These are phyloP conservation scores for Clusia tigrina DNA, from an alignment of 2,888 invertebrate genomes.

Conservation along the genomic window DNA sequence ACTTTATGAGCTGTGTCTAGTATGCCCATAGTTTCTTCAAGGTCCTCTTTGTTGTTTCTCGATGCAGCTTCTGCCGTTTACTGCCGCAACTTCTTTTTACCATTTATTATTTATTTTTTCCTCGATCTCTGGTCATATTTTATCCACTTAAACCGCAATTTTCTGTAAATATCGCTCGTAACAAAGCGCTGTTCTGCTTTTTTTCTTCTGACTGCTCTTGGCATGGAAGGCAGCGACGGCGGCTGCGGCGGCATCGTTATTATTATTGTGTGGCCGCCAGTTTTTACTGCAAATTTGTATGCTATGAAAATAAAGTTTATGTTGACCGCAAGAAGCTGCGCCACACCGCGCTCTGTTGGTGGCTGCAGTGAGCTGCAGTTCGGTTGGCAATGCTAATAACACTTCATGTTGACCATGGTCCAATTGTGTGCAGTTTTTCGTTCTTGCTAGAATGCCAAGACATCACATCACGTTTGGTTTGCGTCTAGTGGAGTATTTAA, in stretches of 20 bases:
- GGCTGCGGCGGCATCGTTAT: background rate
- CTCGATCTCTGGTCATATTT: background rate
- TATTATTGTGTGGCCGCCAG: background rate
- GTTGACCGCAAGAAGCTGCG: background rate
- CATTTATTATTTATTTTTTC: too few relatives aligned
- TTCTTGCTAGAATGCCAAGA: too few relatives aligned
- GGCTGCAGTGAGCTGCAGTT: background rate
- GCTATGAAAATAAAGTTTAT: background rate
- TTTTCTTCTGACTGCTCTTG: background rate
- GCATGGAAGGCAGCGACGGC: background rate
- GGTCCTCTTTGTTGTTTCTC: too few relatives aligned
- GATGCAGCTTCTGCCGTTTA: too few relatives aligned
- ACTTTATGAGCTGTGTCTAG: background rate
- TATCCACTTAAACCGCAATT: background rate
- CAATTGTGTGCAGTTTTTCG: background rate
- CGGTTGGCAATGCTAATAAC: conserved; percentile 7
- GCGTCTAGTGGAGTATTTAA: too few relatives aligned
- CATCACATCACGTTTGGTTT: too few relatives aligned
- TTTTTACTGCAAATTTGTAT: background rate
- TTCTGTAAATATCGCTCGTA: background rate
- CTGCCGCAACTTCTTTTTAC: too few relatives aligned
- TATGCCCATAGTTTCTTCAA: background rate
- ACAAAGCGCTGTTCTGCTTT: background rate
- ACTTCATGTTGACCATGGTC: conserved; percentile 5
- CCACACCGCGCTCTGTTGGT: too few relatives aligned